Percentiles rank a stretch among this genome's conserved stretches.
Conservation (phyloP, 2,888 invertebrate genomes). For the Andrena dorsata region DNA sequence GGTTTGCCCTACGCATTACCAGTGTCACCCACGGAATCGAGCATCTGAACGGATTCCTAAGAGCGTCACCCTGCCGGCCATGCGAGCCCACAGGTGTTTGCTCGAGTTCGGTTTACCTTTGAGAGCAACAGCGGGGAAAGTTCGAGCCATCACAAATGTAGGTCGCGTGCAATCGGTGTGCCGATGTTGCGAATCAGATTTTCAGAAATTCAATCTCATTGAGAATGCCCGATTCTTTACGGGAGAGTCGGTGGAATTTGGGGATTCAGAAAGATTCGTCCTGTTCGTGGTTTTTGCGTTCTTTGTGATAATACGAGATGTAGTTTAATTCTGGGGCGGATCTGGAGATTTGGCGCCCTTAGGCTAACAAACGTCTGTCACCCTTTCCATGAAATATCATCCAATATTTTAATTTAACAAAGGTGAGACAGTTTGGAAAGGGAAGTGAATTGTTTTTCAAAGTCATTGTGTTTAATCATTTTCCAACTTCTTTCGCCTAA, state of each 20-base stretch:
- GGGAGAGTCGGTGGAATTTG: background rate
- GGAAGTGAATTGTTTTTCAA: too few relatives aligned
- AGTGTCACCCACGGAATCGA: conserved; percentile 56
- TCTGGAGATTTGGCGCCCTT: too few relatives aligned
- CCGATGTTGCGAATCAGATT: conserved; percentile 11
- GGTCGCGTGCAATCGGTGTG: conserved; percentile 41
- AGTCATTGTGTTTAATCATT: too few relatives aligned
- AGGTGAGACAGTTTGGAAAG: too few relatives aligned
- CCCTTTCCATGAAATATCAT: too few relatives aligned
- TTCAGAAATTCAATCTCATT: background rate
- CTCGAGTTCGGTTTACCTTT: conserved; percentile 30
- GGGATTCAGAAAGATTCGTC: background rate
- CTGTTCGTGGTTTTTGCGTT: background rate
- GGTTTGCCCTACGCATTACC: conserved; percentile 70
- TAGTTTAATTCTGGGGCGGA: background rate
- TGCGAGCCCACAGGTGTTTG: conserved; percentile 32
- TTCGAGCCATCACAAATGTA: conserved; percentile 25
- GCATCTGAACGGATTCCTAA: conserved; percentile 25
- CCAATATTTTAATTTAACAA: too few relatives aligned
- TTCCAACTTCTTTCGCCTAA: too few relatives aligned
- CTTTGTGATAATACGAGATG: background rate
- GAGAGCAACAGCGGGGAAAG: conserved; percentile 25
- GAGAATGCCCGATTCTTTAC: too few relatives aligned
- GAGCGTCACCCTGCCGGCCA: background rate
- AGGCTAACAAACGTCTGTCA: too few relatives aligned